Percentiles rank a stretch among this genome's conserved stretches.
These are phyloP conservation scores for Coracias cyanogaster DNA, from an alignment of 2,797 vertebrate genomes.

Conservation along the genomic window DNA sequence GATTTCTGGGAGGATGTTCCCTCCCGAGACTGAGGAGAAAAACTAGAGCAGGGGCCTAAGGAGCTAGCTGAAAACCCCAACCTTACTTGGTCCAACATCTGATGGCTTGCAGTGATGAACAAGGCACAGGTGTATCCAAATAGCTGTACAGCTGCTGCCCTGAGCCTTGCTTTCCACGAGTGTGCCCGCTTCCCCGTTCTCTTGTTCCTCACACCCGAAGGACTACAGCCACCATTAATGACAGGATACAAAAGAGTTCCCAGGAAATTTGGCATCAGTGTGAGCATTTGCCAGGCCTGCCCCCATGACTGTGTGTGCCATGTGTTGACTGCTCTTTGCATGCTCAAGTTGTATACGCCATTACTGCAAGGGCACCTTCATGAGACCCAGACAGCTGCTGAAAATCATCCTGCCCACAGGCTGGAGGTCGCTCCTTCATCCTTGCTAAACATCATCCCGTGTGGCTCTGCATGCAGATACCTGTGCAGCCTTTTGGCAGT, in stretches of 20 bases:
- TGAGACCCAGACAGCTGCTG: neutral
- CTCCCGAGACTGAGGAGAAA: neutral
- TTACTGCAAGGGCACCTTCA: neutral
- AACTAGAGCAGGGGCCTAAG: neutral
- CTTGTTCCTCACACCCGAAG: neutral
- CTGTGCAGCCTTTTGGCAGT: no score
- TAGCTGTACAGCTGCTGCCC: neutral
- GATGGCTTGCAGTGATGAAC: neutral
- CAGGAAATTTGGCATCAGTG: neutral
- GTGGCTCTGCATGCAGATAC: accelerated
- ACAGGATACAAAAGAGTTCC: neutral
- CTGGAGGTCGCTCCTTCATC: neutral
- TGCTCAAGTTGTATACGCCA: accelerated
- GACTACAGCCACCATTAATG: neutral
- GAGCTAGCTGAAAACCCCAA: neutral
- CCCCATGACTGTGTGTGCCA: neutral
- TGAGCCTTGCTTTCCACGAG: accelerated
- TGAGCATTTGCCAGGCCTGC: neutral
- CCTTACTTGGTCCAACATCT: neutral
- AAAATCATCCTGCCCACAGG: neutral
- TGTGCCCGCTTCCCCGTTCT: accelerated
- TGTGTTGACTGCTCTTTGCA: neutral
- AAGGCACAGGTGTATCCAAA: neutral
- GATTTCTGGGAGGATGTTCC: neutral
- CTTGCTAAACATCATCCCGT: accelerated